phyloP scores from a whole-genome alignment of 2,888 invertebrate species.

The Ganaspis brasiliensis region DNA sequence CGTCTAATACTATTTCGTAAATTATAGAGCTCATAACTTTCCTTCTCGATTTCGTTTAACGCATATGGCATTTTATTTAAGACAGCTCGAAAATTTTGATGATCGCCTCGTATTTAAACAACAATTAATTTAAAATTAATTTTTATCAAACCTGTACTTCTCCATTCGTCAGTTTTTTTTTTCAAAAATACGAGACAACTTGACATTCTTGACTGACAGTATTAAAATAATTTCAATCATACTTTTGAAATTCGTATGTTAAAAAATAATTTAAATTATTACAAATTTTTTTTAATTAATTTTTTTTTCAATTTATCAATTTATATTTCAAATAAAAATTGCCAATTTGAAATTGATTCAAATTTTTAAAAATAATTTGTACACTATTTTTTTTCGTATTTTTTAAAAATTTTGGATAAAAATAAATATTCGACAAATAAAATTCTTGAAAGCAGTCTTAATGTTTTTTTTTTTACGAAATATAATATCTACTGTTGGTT shows the following conservation, averaged over 20 bases:
- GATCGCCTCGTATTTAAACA: constrained; percentile 17
- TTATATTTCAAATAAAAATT: background rate
- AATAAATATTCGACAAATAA: background rate
- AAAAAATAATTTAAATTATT: no score
- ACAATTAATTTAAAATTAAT: background rate
- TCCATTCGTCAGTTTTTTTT: background rate
- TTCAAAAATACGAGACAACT: background rate
- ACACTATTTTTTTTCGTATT: no score
- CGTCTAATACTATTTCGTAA: constrained; percentile 44
- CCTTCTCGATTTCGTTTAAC: constrained; percentile 58
- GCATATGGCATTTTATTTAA: constrained; percentile 69
- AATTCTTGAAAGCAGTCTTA: constrained; percentile 20
- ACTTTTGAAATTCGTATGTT: no score
- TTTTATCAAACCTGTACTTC: background rate
- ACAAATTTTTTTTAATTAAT: no score
- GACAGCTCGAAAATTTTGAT: constrained; percentile 50
- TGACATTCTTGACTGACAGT: constrained; percentile 8
- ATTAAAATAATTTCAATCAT: background rate
- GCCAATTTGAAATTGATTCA: no score
- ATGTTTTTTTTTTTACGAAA: background rate
- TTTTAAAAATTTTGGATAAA: no score
- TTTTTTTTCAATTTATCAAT: no score
- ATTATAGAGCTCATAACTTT: constrained; percentile 57
- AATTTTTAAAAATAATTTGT: no score
- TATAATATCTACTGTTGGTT: constrained; percentile 15